Base-by-base conservation (phyloP, 1,140 invertebrate species). In the Arctopsyche grandis region DNA sequence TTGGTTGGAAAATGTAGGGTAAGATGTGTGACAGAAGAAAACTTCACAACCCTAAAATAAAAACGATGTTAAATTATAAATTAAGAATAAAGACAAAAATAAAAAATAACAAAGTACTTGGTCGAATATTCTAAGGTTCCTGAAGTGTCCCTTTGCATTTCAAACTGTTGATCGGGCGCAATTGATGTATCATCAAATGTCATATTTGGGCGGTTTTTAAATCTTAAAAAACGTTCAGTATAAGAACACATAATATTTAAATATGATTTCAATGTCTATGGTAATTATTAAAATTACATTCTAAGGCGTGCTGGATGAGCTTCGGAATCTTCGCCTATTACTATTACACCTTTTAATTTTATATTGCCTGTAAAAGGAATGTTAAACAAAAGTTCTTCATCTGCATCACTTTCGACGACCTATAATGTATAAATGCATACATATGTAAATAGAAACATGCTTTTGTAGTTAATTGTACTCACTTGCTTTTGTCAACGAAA, bases 291-390 rank as follows among this genome's bases (percentile, higher is more conserved):
- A n/a, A 83, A 90, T 93, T 93, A 98, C 96, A 99, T 84, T 91
- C 93, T 93, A 86, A 99, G 92, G 86, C 91, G 92, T 26, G 91
- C 90, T 9, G 97, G 97, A 89, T 97, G 95, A 56, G 91, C 90
- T 78, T 94, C 91, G 83, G 94, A 92, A 86, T 97, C 93, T 83
- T 95, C 95, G 19, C 96, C 97, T 83, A 95, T 91, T 60, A 99
- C 87, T 83, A 97, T 96, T 58, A 99, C 93, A 22, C 97, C 97
- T 88, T 98, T 98, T 58, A 99, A 87, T 87, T 99, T 99, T 0
- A 99, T 90, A 89, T 96, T 96, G 21, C 97, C 97, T 58, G 95
- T 97, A 85, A 99, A 98, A 77, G 97, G 97, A 84, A 99, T 96
- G 86, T 98, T 98, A 85, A 99, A 97, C 0, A 99, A 87, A 5